Conservation (phyloP, 1,140 invertebrate genomes). For the Thalassaphorura encarpata region DNA sequence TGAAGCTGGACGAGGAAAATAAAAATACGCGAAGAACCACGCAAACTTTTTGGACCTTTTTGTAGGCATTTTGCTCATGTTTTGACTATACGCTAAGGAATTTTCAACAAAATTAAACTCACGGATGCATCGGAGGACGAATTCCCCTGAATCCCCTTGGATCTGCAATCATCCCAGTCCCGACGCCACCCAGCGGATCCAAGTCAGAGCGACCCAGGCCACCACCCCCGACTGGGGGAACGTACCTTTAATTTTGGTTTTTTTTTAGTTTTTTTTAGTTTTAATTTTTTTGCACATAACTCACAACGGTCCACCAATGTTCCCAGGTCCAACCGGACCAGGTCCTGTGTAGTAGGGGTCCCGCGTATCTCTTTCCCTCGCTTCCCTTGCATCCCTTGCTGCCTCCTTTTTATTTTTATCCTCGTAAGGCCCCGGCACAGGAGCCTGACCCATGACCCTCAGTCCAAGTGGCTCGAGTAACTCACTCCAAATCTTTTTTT, state of each 20-base stretch:
- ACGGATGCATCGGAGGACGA: constrained; percentile 6
- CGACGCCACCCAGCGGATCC: constrained; percentile 28
- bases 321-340: too few relatives aligned
- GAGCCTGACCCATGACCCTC: constrained; percentile 12
- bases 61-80: not conserved
- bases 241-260: too few relatives aligned
- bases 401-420: not conserved
- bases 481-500: constrained; percentile 15
- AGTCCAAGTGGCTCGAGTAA: constrained; percentile 20
- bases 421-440: constrained; percentile 21
- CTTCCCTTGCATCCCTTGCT: not conserved
- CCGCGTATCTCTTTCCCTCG: too few relatives aligned
- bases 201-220: constrained; percentile 24
- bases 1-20: too few relatives aligned
- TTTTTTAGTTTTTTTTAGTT: too few relatives aligned
- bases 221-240: too few relatives aligned
- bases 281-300: too few relatives aligned
- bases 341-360: too few relatives aligned
- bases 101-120: not conserved
- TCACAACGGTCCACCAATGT: too few relatives aligned
- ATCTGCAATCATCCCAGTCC: constrained; percentile 27
- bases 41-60: not conserved
- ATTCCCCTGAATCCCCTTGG: constrained; percentile 21
- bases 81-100: not conserved
- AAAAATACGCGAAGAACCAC: too few relatives aligned